Conservation (phyloP, 2,113 vertebrate species). For the Ageneiosus marmoratus region DNA sequence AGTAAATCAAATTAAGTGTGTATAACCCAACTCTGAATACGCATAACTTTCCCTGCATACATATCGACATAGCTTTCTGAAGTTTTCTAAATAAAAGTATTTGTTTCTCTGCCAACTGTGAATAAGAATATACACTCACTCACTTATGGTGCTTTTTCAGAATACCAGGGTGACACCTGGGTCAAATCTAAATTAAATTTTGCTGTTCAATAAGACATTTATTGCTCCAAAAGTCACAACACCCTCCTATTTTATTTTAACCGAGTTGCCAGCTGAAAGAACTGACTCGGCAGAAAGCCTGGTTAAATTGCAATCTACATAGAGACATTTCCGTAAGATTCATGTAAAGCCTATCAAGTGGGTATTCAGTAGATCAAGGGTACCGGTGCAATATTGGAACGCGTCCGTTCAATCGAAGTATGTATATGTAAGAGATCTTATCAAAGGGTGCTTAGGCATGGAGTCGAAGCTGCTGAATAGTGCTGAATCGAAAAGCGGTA, state of each 20-base stretch:
- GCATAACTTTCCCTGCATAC: neutral
- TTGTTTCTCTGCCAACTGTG: neutral
- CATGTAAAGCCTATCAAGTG: conserved; percentile 28
- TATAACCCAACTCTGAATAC: neutral
- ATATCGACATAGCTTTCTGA: conserved; percentile 1
- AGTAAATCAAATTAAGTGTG: neutral
- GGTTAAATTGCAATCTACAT: neutral
- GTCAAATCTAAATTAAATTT: conserved; percentile 7
- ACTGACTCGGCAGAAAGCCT: neutral
- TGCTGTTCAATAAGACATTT: neutral
- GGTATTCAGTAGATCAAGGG: conserved; percentile 27
- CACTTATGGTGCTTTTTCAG: neutral
- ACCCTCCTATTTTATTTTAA: neutral
- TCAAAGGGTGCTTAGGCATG: conserved; percentile 26
- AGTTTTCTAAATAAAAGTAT: neutral
- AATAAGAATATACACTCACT: neutral
- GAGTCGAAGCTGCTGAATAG: conserved; percentile 28
- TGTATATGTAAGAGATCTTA: conserved; percentile 33
- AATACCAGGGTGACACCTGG: conserved; percentile 6
- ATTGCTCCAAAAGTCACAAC: neutral
- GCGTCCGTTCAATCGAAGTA: conserved; percentile 9
- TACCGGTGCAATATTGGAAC: neutral
- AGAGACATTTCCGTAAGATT: conserved; percentile 17
- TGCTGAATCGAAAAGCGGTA: conserved; percentile 30
- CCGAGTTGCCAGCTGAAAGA: neutral